Conservation (phyloP, 92 coral and sea anemone species). For the Paramuricea clavata region DNA sequence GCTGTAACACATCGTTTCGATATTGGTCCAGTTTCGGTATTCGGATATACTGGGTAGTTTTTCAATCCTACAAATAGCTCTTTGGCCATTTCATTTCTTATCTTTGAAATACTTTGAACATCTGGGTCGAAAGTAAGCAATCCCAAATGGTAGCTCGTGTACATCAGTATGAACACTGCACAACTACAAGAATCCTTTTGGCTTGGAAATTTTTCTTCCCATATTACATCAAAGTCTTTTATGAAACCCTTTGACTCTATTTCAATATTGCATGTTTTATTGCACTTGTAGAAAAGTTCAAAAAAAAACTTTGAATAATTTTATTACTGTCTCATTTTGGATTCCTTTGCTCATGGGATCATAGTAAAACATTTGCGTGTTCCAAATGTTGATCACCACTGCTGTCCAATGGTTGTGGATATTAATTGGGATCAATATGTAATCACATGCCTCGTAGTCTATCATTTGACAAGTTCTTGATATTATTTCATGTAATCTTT, state of each 20-base stretch:
- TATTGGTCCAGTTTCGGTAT: too few species aligned
- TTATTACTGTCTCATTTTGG: neutral
- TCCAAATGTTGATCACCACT: neutral
- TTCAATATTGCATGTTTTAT: neutral
- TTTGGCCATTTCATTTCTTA: neutral
- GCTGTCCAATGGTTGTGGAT: neutral
- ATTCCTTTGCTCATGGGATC: neutral
- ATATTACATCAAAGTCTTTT: neutral
- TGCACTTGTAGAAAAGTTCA: neutral
- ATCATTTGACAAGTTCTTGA: neutral
- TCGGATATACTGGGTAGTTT: too few species aligned
- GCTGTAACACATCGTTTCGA: neutral
- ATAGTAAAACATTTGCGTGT: neutral
- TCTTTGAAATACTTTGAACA: neutral
- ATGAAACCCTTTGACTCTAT: neutral
- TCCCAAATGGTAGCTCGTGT: neutral
- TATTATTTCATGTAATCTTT: neutral
- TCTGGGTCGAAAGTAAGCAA: neutral
- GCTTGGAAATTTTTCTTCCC: neutral
- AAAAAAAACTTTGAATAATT: neutral
- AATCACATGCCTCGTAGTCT: neutral
- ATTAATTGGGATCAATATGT: constrained; percentile 23
- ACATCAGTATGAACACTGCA: neutral
- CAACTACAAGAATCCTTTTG: neutral
- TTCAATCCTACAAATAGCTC: neutral